phyloP scores from a whole-genome alignment of 2,888 invertebrate species.

The Agrilus mali region DNA sequence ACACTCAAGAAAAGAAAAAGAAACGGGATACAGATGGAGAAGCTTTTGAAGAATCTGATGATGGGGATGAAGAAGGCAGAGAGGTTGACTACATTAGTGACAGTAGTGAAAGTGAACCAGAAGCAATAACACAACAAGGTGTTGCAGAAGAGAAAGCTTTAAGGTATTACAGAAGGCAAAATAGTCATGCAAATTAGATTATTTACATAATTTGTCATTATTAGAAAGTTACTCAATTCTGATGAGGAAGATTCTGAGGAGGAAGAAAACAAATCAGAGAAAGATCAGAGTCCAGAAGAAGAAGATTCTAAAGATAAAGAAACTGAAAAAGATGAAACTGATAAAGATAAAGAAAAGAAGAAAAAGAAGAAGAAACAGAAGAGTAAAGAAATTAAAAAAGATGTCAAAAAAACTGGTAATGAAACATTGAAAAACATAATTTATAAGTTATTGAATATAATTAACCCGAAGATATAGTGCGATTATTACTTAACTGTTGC shows the following conservation, averaged over 20 bases:
- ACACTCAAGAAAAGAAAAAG: conserved; percentile 47
- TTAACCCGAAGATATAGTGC: too few relatives aligned
- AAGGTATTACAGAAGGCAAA: conserved; percentile 29
- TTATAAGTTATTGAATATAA: too few relatives aligned
- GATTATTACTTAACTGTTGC: too few relatives aligned
- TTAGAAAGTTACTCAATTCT: conserved; percentile 47
- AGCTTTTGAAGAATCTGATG: conserved; percentile 92
- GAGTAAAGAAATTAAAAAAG: conserved; percentile 40
- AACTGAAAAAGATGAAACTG: conserved; percentile 41
- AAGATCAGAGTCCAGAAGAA: conserved; percentile 53
- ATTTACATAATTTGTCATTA: conserved; percentile 1
- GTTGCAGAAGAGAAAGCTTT: conserved; percentile 63
- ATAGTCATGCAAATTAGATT: not conserved
- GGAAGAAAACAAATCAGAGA: conserved; percentile 64
- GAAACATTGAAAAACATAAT: conserved; percentile 2
- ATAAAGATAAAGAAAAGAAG: conserved; percentile 47
- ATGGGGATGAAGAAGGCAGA: conserved; percentile 90
- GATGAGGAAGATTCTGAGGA: conserved; percentile 83
- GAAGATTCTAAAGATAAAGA: conserved; percentile 61
- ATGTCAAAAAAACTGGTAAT: conserved; percentile 44
- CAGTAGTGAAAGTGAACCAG: conserved; percentile 63
- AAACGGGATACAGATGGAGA: conserved; percentile 77
- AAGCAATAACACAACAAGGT: conserved; percentile 60
- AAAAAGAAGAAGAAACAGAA: conserved; percentile 47
- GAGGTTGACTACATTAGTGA: conserved; percentile 89